These are phyloP conservation scores for Rhynchopsitta pachyrhyncha DNA, from an alignment of 2,113 vertebrate genomes.

Conservation along the genomic window DNA sequence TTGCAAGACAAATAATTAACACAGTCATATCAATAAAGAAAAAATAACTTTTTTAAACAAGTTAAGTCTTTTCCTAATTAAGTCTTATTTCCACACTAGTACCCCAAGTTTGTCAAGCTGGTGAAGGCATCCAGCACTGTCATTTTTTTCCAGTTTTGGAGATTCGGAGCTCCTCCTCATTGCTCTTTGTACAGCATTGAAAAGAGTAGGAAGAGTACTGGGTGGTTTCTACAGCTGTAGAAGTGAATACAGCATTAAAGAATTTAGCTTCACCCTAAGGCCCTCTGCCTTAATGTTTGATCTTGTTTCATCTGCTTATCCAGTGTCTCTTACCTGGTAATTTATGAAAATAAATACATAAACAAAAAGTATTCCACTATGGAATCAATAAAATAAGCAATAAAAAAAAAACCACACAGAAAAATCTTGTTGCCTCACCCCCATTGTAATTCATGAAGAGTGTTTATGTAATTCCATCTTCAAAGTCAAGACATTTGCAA, in stretches of 20 bases:
- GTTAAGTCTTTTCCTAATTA: neutral
- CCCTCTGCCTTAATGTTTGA: constrained; percentile 36
- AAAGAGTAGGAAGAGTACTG: neutral
- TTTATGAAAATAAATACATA: constrained; percentile 56
- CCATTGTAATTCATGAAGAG: constrained; percentile 24
- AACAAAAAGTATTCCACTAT: constrained; percentile 25
- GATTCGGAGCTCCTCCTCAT: neutral
- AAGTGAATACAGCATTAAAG: constrained; percentile 37
- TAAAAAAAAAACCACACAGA: constrained; percentile 46
- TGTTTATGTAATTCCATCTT: constrained; percentile 39
- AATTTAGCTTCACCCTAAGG: constrained; percentile 41
- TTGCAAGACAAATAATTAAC: constrained; percentile 9
- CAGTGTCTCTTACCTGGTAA: constrained; percentile 41
- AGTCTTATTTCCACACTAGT: neutral
- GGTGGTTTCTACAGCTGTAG: constrained; percentile 10
- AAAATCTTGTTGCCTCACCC: neutral
- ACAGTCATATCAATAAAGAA: neutral
- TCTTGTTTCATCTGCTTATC: constrained; percentile 57
- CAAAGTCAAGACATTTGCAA: constrained; percentile 42
- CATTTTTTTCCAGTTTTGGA: neutral
- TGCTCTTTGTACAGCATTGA: neutral
- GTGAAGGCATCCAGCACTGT: neutral
- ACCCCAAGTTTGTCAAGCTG: neutral
- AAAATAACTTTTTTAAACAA: neutral
- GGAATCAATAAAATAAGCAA: constrained; percentile 58